Evolutionary conservation across 2,888 invertebrate species (phyloP), one percentile per base, ranked within the genome.

Genomic region (Tiphia femorata): DNA sequence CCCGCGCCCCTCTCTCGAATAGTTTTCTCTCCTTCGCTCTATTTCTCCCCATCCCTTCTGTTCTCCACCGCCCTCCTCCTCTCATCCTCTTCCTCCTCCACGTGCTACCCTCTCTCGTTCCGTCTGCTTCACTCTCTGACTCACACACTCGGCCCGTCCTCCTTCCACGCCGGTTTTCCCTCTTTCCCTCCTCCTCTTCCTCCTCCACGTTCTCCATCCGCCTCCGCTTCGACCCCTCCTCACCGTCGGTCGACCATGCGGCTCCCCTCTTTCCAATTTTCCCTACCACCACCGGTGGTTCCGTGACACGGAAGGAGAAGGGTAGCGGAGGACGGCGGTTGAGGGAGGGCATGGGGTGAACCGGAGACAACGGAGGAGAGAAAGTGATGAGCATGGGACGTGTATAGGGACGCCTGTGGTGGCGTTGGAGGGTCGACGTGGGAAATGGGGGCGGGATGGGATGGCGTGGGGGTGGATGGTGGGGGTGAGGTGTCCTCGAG

Each of bases 101-200:
- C n/a, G n/a, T n/a, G n/a, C 27, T 23, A 25, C 29, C 78, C 12
- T 33, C 30, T n/a, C 20, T 19, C 77, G 84, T 84, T 80, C 82
- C 27, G 6, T 20, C 16, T 20, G 27, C n/a, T 14, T 4, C 19
- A 6, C 25, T 3, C 14, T 3, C 14, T 25, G 10, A 27, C 30
- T 30, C 20, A 6, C n/a, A n/a, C n/a, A n/a, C n/a, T n/a, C n/a
- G n/a, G n/a, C n/a, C n/a, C n/a, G n/a, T n/a, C n/a, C n/a, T n/a
- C n/a, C n/a, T n/a, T n/a, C n/a, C n/a, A n/a, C n/a, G n/a, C n/a
- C n/a, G n/a, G n/a, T n/a, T n/a, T n/a, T n/a, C n/a, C n/a, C n/a
- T n/a, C n/a, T 14, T 33, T 29, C 10, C 14, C 16, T 2, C 30
- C 2, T 23, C 75, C 81, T 84, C 84, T 71, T 78, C 61, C 84